Base-by-base conservation (phyloP, 1,140 invertebrate species). In the Macrotrachela quadricornifera region DNA sequence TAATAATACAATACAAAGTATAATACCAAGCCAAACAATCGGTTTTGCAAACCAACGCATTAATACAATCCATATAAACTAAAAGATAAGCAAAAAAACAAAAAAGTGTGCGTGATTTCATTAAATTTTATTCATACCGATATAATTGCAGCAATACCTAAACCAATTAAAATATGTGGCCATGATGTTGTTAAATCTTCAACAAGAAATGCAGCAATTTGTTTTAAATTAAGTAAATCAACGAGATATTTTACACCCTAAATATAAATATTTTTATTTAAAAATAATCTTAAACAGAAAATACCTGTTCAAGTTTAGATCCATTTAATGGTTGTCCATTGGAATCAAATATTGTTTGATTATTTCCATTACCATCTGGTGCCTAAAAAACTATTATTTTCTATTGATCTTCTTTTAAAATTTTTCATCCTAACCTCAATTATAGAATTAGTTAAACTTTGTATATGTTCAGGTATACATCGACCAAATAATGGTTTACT, bases 61-160 rank as follows among this genome's bases (percentile, higher is more conserved):
- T 13, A 94, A 64, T 1, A 85, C 64, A 52, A 94, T 91, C 73
- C 87, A 92, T 13, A 90, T 60, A 21, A 94, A 75, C 50, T 81
- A 82, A 30, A n/a, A n/a, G n/a, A 30, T 30, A 30, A 30, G 21
- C n/a, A n/a, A n/a, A 30, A 30, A 30, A 30, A 30, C 8, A 30
- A 2, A 30, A 30, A 30, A 30, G 2, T 30, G 21, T 30, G 2
- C 21, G 8, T 30, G 3, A 30, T 30, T 30, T 30, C 21, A 30
- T 4, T 30, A 4, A 30, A 4, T 30, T 30, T 8, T 30, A 4
- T 30, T 30, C 21, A 4, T 30, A 30, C 21, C 2, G 21, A 30
- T 12, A 83, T 63, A 0, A 85, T 49, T 59, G 82, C 76, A 8
- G 80, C 76, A 9, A 76, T 66, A 0, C 72, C 64, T 21, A 87